These are phyloP conservation scores for Danio aesculapii DNA, from an alignment of 2,797 vertebrate genomes.

Conservation along the genomic window DNA sequence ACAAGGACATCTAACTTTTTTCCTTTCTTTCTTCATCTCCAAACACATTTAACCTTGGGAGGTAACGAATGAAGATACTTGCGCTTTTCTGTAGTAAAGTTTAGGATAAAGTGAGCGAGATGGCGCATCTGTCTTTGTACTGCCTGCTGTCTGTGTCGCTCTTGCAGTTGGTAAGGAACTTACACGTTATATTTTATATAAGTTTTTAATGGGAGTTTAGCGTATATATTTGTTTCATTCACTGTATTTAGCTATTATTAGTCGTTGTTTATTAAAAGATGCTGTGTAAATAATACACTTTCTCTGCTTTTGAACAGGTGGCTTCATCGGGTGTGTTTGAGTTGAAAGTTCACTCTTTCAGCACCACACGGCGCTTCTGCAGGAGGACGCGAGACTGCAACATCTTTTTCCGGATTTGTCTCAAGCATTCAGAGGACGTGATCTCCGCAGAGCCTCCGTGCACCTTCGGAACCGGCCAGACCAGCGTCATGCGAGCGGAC, in stretches of 20 bases:
- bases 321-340: conserved; percentile 85
- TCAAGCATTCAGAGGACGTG: conserved; percentile 85
- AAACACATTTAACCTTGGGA: neutral
- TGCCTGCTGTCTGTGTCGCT: conserved; percentile 69
- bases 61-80: conserved; percentile 54
- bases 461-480: conserved; percentile 85
- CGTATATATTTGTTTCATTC: neutral
- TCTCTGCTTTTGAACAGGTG: conserved; percentile 71
- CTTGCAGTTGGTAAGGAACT: conserved; percentile 72
- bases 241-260: neutral
- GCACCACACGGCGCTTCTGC: conserved; percentile 75
- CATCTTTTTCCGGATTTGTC: conserved; percentile 87
- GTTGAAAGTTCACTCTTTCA: conserved; percentile 87
- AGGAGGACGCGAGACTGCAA: conserved; percentile 80
- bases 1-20: neutral
- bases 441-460: conserved; percentile 85
- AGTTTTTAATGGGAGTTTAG: neutral
- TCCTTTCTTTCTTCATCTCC: neutral
- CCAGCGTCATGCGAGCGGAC: conserved; percentile 79
- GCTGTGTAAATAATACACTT: neutral
- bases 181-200: neutral
- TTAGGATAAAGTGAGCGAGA: conserved; percentile 52
- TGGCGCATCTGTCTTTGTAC: conserved; percentile 72
- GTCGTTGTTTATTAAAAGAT: neutral
- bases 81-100: conserved; percentile 49